Conservation (phyloP, 2,888 invertebrate genomes). For the Tenthredo scrophulariae region DNA sequence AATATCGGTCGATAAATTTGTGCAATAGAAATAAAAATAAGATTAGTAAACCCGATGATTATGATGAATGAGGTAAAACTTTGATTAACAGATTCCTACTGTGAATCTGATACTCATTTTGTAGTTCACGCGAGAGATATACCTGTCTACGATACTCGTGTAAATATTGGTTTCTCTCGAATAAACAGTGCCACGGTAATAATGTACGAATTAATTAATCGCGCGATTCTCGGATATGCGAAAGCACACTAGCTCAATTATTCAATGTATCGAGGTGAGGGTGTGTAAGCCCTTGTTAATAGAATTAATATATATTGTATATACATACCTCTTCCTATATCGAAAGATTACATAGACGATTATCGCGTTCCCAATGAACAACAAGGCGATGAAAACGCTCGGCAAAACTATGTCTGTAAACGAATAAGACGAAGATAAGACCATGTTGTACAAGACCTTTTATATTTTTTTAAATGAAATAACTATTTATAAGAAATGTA, state of each 20-base stretch:
- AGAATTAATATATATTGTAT: neutral
- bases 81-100: too few species aligned
- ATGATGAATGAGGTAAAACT: too few species aligned
- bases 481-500: neutral
- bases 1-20: too few species aligned
- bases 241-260: neutral
- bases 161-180: neutral
- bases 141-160: too few species aligned
- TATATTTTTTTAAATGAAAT: neutral
- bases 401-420: conserved; percentile 86
- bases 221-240: too few species aligned
- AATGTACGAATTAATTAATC: neutral
- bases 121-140: too few species aligned
- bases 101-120: too few species aligned
- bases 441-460: neutral
- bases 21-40: too few species aligned
- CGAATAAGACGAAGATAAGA: conserved; percentile 32
- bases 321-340: conserved; percentile 83
- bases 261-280: neutral
- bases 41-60: too few species aligned
- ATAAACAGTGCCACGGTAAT: neutral
- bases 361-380: conserved; percentile 87
- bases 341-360: conserved; percentile 88
- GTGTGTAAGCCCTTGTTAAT: conserved; percentile 61
- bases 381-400: conserved; percentile 84